These are phyloP conservation scores for Thamnophis sirtalis DNA, from an alignment of 2,113 vertebrate species.

Conservation along the genomic window DNA sequence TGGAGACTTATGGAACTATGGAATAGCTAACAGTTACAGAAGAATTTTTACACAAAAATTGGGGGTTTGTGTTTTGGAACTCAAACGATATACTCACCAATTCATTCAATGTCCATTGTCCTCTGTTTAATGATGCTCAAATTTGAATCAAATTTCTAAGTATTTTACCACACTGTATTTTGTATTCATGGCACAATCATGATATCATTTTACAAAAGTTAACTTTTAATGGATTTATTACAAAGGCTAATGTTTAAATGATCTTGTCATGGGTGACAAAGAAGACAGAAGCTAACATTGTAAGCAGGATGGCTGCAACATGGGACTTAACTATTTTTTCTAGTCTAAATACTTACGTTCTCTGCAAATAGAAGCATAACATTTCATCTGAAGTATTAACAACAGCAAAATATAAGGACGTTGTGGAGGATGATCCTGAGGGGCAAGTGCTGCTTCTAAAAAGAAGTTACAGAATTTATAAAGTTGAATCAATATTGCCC, in stretches of 20 bases:
- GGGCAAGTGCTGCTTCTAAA: background rate
- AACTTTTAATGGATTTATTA: background rate
- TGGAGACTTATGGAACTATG: background rate
- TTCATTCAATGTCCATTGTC: background rate
- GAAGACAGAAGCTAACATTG: background rate
- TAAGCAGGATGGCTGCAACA: background rate
- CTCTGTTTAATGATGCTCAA: background rate
- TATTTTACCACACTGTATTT: background rate
- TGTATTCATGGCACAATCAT: background rate
- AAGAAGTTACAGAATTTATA: background rate
- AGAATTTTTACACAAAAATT: background rate
- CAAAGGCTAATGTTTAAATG: background rate
- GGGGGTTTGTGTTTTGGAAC: background rate
- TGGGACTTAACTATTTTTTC: slow-evolving; percentile 3
- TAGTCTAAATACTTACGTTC: background rate
- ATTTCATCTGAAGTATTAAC: background rate
- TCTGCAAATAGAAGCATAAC: background rate
- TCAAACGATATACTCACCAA: background rate
- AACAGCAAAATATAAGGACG: no score
- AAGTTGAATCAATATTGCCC: background rate
- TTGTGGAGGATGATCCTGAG: background rate
- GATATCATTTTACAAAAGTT: background rate
- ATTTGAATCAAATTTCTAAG: background rate
- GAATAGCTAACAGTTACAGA: background rate
- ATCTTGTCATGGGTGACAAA: background rate